phyloP scores from a whole-genome alignment of 2,113 vertebrate genomes.

The Urocolius indicus region DNA sequence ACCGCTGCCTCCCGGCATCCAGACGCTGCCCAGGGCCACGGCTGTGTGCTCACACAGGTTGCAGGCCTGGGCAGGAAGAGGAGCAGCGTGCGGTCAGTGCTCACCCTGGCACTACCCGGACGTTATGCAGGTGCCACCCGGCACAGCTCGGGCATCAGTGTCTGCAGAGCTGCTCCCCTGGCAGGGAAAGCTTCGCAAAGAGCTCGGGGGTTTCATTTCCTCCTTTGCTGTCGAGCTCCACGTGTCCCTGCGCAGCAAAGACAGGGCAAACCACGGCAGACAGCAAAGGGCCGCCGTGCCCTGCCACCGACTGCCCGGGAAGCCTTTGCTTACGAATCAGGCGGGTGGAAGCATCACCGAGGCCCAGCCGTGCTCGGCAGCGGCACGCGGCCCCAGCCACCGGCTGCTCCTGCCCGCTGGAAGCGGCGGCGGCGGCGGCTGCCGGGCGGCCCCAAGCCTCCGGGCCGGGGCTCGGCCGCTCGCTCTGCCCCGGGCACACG shows the following conservation, averaged over 20 bases:
- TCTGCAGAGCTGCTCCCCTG: neutral
- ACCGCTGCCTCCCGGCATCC: neutral
- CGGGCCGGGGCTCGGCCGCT: too few relatives aligned
- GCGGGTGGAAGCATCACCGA: neutral
- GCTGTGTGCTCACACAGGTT: neutral
- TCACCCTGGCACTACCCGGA: neutral
- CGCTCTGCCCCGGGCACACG: neutral
- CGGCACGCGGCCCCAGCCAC: neutral
- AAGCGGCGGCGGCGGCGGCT: neutral
- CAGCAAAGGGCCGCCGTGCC: neutral
- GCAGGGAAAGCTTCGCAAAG: neutral
- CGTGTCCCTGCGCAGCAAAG: neutral
- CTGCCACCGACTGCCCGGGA: neutral
- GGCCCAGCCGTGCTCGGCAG: neutral
- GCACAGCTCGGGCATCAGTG: neutral
- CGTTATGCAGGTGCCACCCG: neutral
- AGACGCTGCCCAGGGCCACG: neutral
- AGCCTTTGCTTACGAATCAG: neutral
- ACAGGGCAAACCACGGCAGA: neutral
- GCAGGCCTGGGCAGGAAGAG: neutral
- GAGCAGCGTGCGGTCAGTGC: neutral
- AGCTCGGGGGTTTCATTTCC: neutral
- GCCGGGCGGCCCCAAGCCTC: neutral
- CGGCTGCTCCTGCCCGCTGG: fast-evolving
- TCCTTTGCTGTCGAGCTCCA: neutral